Conservation (phyloP, 2,113 vertebrate species). For the Oncorhynchus clarkii region DNA sequence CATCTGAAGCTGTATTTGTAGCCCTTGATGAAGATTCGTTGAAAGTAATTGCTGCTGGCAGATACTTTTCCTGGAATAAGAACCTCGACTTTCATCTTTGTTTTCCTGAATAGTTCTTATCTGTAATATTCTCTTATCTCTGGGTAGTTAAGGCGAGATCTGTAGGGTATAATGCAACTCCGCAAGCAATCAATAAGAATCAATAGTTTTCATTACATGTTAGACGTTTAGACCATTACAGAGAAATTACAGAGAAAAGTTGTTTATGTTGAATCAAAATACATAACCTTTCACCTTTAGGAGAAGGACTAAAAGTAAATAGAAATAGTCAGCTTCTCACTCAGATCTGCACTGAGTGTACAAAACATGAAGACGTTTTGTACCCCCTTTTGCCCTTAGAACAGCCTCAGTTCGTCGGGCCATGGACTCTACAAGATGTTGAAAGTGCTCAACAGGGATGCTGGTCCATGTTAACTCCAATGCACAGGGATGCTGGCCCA, state of each 20-base stretch:
- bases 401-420: no score
- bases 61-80: not conserved
- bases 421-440: no score
- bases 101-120: not conserved
- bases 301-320: not conserved
- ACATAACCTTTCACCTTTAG: not conserved
- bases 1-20: not conserved
- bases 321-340: not conserved
- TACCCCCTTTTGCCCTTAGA: no score
- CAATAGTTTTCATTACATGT: slow-evolving; percentile 1
- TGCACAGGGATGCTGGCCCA: no score
- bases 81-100: slow-evolving; percentile 1
- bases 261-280: not conserved
- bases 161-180: not conserved
- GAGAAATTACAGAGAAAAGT: not conserved
- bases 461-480: no score
- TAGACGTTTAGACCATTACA: not conserved
- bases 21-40: not conserved
- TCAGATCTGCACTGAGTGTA: no score
- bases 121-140: not conserved
- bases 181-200: slow-evolving; percentile 1
- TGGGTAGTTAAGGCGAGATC: not conserved
- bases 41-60: not conserved
- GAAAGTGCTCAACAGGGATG: no score
- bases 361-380: no score